Evolutionary conservation across 2,888 invertebrate species (phyloP), one percentile per base, ranked within the genome.

Genomic region (Seladonia tumulorum): DNA sequence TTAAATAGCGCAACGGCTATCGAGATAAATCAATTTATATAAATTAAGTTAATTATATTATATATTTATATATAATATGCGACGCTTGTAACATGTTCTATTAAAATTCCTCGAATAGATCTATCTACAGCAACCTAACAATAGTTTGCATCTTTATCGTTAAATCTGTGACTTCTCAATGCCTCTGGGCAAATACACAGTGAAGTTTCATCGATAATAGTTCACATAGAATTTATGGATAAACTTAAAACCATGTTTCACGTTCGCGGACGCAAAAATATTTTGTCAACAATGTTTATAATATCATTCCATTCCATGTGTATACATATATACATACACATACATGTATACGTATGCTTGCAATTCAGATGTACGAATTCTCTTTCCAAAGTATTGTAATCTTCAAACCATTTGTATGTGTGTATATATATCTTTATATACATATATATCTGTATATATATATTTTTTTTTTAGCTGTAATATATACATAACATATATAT

Each of bases 251-350:
- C 81, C 75, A 87, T 87, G 87, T 87, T 86, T 87, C 83, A 88
- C 89, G 82, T 89, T 91, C 87, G 88, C 93, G 93, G 93, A 94
- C 92, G 93, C 91, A 93, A 94, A 93, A 94, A 92, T 92, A 90
- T 92, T 91, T 91, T 90, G 86, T 94, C 92, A 94, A 94, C 93
- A 94, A 93, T 93, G 90, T 94, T 92, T 93, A 93, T 94, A 94
- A 94, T 94, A 94, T 94, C 93, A 94, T 94, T 93, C 90, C 90
- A 91, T 92, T 90, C 92, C 89, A 85, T 88, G 82, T 89, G 76
- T 87, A 78, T 88, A 82, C 88, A 84, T 88, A 79, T 85, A 76
- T 88, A 66, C 81, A 77, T 86, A 73, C 79, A 75, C 84, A 70
- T 76, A 76, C 75, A 25, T 47, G 18, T 47, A 29, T n/a, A 71